Evolutionary conservation across 2,797 vertebrate species (phyloP), one percentile per base, ranked within the genome.

Genomic region (Acrossocheilus wenchowensis): DNA sequence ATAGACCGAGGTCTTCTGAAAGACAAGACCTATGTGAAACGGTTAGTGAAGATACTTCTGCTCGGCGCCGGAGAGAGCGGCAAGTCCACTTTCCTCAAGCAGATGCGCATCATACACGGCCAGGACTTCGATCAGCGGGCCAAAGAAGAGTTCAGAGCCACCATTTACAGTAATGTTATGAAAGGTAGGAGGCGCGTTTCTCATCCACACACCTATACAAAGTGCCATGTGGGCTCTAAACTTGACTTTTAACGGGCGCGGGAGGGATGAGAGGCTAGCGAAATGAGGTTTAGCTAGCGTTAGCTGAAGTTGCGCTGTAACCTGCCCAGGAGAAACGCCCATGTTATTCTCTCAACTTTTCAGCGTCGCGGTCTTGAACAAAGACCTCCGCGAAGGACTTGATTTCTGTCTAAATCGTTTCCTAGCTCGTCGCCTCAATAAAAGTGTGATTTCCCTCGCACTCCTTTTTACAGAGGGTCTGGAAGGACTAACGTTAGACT

Each of bases 51-150:
- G 96, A 98, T 98, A 91, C 91, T 99, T 81, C 92, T 99, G 85
- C 96, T 99, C 71, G 98, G 98, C 88, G 98, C 98, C n/a, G 98
- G 98, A 54, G 98, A 99, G 93, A 99, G 98, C 95, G 98, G 98
- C 95, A 99, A 99, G 95, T 97, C 97, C 90, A 99, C 98, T 90
- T 99, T 99, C 95, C 97, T 99, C 85, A 99, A 99, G 94, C 98
- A 99, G 97, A 99, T 98, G 98, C 95, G 97, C 92, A 99, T 99
- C 95, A 98, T 99, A 92, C 97, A 99, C 74, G 98, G 98, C 34
- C 95, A 97, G 93, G 97, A 98, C 94, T 99, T 97, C 96, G 97
- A 98, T 89, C 96, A 97, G 91, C 93, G 94, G 94, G 97, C 97
- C 91, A 97, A 96, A 62, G 97, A 97, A 90, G 98, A 99, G 81